phyloP scores from a whole-genome alignment of 2,888 invertebrate species.

The Synergus laeviventris region DNA sequence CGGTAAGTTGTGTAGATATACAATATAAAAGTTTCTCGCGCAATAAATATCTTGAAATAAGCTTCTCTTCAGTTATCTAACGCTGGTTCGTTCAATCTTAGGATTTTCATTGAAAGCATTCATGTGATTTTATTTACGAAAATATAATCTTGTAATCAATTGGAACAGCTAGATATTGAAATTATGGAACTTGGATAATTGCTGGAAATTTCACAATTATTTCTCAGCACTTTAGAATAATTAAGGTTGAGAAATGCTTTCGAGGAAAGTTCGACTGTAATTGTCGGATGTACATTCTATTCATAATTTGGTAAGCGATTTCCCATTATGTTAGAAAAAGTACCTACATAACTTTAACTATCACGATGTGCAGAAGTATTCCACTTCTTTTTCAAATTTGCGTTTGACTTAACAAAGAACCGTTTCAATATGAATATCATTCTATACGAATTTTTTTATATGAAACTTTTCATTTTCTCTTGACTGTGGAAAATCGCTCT shows the following conservation, averaged over 20 bases:
- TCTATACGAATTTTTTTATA: not conserved
- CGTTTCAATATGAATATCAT: not conserved
- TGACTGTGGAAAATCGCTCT: not conserved
- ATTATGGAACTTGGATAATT: not conserved
- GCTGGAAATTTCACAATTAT: not conserved
- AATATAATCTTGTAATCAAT: not conserved
- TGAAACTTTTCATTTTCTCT: not conserved
- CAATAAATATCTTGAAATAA: slow-evolving; percentile 18
- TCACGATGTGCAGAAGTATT: not conserved
- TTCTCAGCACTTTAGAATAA: not conserved
- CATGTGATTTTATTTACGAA: not conserved
- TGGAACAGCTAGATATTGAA: not conserved
- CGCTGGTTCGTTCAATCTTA: not conserved
- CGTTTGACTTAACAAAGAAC: not conserved
- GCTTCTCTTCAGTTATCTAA: slow-evolving; percentile 8
- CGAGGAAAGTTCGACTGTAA: not conserved
- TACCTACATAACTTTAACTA: not conserved
- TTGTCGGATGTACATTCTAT: not conserved
- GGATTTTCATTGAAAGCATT: not conserved
- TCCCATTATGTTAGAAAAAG: no score
- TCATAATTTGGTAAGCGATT: not conserved
- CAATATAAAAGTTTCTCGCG: not conserved
- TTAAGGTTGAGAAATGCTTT: not conserved
- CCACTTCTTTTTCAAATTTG: not conserved
- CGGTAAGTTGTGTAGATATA: not conserved